These are phyloP conservation scores for Terrapene triunguis DNA, from an alignment of 2,113 vertebrate genomes.

Conservation along the genomic window DNA sequence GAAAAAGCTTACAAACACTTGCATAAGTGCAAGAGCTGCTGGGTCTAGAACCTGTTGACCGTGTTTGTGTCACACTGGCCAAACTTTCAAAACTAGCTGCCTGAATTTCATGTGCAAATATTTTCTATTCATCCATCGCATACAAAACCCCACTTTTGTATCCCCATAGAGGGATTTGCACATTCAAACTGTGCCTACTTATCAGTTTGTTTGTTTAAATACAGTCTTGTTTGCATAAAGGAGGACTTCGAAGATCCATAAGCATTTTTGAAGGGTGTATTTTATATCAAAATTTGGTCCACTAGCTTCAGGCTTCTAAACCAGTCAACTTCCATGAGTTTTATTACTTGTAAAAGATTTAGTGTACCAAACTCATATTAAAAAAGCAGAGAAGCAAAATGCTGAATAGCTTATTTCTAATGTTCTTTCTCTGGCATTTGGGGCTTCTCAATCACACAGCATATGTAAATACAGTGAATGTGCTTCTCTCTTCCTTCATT, in stretches of 20 bases:
- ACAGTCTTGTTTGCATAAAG: too few species aligned
- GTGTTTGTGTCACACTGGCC: too few species aligned
- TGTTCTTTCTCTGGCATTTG: neutral
- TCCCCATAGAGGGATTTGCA: neutral
- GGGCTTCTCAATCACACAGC: neutral
- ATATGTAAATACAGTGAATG: neutral
- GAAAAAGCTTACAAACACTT: too few species aligned
- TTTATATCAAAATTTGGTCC: too few species aligned
- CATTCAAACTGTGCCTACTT: neutral
- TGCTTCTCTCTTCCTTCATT: neutral
- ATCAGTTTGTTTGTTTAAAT: neutral
- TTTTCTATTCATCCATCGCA: neutral
- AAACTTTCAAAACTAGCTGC: too few species aligned
- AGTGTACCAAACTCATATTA: neutral
- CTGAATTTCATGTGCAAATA: neutral
- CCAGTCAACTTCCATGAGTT: neutral
- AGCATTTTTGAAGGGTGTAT: too few species aligned
- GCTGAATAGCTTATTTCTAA: neutral
- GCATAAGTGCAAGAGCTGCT: too few species aligned
- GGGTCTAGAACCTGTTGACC: too few species aligned
- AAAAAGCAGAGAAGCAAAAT: neutral
- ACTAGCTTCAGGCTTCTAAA: too few species aligned
- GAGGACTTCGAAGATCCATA: too few species aligned
- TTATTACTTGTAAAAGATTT: neutral
- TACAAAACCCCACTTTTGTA: neutral